Base-by-base conservation (phyloP, 2,888 invertebrate species). In the Byasa hedistus region DNA sequence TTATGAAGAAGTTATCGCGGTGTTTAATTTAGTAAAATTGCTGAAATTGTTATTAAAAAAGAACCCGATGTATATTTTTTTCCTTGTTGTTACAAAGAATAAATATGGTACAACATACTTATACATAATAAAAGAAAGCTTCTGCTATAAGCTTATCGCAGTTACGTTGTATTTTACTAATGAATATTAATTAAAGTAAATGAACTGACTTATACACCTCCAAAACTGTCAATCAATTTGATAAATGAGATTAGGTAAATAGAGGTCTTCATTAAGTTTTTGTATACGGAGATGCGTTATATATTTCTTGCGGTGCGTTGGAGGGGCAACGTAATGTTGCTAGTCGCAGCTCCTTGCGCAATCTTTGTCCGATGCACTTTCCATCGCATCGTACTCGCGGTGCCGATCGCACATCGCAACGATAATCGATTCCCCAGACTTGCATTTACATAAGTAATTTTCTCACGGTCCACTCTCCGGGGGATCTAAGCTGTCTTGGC, bases 341-440 rank as follows among this genome's bases (percentile, higher is more conserved):
- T 77, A 66, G 22, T 27, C 74, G 69, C 67, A 64, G 68, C 60
- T 32, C 57, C 44, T 79, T 89, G 83, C 87, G 84, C 83, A 88
- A 89, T 78, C 57, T 51, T 57, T 65, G 55, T 60, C 63, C 74
- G 75, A 76, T 86, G 86, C 87, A 89, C 89, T 89, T 90, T 90
- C 88, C 85, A 84, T 86, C 85, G 75, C 78, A 69, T 70, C 72
- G 75, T 71, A 74, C 72, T 76, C 70, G 73, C 70, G 72, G 72
- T 73, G 72, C 71, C 70, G 72, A 79, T 80, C 79, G 76, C 77
- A 78, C 79, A 78, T 81, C 77, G 76, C 76, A 69, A 75, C 79
- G 76, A 84, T 89, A 87, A 89, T 89, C 88, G 87, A 88, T 89
- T 86, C 87, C 85, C 80, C 80, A 79, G 83, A 87, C 87, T 86